Conservation (phyloP, 1,140 invertebrate species). For the Laupala kohalensis region DNA sequence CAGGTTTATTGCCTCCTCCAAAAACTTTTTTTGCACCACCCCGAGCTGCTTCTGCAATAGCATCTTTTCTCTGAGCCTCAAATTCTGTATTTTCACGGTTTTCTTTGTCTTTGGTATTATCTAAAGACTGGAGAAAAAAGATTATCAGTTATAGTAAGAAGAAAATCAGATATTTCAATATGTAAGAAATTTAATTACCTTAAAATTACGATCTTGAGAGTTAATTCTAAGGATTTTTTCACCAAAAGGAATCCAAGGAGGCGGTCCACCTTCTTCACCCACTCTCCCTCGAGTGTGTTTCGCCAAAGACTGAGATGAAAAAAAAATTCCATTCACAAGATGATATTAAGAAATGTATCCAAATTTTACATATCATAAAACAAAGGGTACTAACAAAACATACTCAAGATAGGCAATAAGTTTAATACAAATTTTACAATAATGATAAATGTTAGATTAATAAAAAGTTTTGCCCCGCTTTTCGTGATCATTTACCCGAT, state of each 20-base stretch:
- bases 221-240: conserved; percentile 49
- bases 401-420: not conserved
- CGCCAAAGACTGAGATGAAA: conserved; percentile 44
- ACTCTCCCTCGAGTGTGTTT: conserved; percentile 44
- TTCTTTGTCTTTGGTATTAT: conserved; percentile 17
- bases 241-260: conserved; percentile 83
- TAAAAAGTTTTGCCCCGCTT: not conserved
- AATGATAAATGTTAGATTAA: not conserved
- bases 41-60: conserved; percentile 71
- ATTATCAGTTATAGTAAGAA: not conserved
- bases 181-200: conserved; percentile 34
- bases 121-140: conserved; percentile 19
- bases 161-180: not conserved
- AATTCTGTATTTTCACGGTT: conserved; percentile 56
- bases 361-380: not conserved
- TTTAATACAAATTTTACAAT: not conserved
- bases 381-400: too few species aligned
- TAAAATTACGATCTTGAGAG: conserved; percentile 52
- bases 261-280: conserved; percentile 58
- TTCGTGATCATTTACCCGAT: conserved; percentile 38
- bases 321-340: conserved; percentile 9
- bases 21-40: conserved; percentile 48
- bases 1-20: conserved; percentile 58
- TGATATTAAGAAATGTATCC: not conserved
- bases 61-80: conserved; percentile 68